Conservation (phyloP, 2,888 invertebrate genomes). For the Diachrysia chrysitis region DNA sequence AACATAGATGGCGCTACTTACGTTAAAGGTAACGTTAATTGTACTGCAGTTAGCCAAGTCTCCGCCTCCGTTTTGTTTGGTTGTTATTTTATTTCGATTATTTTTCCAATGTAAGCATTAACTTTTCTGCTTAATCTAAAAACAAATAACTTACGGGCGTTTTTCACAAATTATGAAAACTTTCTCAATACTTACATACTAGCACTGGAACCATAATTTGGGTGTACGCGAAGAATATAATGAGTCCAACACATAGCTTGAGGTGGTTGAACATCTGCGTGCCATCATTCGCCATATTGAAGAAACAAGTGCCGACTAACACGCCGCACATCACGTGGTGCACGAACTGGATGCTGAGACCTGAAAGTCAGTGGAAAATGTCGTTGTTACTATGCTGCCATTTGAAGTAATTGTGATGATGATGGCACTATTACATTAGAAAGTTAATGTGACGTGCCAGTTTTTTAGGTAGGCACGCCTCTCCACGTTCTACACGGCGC, state of each 20-base stretch:
- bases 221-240: conserved; percentile 91
- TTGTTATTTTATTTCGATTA: too few species aligned
- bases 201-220: conserved; percentile 92
- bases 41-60: too few species aligned
- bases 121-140: too few species aligned
- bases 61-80: too few species aligned
- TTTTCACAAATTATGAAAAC: not conserved
- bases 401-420: not conserved
- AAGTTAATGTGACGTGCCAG: too few species aligned
- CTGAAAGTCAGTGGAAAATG: conserved; percentile 65
- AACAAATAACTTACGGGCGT: too few species aligned
- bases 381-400: not conserved
- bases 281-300: conserved; percentile 90
- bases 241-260: conserved; percentile 91
- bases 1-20: not conserved
- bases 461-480: too few species aligned
- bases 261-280: conserved; percentile 91
- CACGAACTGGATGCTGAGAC: conserved; percentile 89
- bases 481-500: too few species aligned
- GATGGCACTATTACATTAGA: not conserved
- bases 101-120: too few species aligned
- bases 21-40: too few species aligned
- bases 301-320: conserved; percentile 89
- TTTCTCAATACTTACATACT: conserved; percentile 88
- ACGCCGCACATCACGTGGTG: conserved; percentile 90